Evolutionary conservation across 2,888 invertebrate genomes (phyloP), one percentile per base, ranked within the genome.

Genomic region (Drosophila atroscutellata): DNA sequence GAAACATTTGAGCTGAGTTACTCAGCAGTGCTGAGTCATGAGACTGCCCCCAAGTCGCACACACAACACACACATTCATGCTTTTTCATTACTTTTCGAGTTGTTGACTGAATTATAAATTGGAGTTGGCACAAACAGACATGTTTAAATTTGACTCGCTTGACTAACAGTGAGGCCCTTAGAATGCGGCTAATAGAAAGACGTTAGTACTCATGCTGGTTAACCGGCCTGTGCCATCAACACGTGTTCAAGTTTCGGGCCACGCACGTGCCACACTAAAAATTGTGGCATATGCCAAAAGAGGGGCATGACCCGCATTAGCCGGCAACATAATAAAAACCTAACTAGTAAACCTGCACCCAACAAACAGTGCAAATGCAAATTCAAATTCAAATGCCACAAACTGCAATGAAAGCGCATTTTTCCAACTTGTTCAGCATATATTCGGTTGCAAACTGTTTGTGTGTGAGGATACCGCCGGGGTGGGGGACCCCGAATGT

Each of bases 341-440:
- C 24, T 55, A 68, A 51, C 39, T 37, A 56, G 26, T 62, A 64
- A 70, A 62, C 36, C 55, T 54, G 51, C 47, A 50, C 56, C 47
- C 56, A 54, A 39, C 52, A 68, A 37, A 37, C 8, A 55, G 28
- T 37, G 36, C 54, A 36, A 56, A 56, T 56, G 37, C 42, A 49
- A 26, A 26, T 49, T 24, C 49, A 56, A 78, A 66, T 69, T 24
- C 49, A 56, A 78, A 66, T 69, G 66, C 72, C 83, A 86, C 81
- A 86, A 86, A 83, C 57, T 88, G 86, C 89, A 74, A 61, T 74
- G 65, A 57, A 61, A 70, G 86, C 86, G 86, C 89, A 86, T 86
- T 88, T 86, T 86, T 86, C 73, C 71, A 86, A 65, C 80, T 88
- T 90, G 84, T 90, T 80, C 57, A 70, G 77, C 66, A 84, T 81